Base-by-base conservation (phyloP, 2,888 invertebrate genomes). In the Drosophila mercatorum region DNA sequence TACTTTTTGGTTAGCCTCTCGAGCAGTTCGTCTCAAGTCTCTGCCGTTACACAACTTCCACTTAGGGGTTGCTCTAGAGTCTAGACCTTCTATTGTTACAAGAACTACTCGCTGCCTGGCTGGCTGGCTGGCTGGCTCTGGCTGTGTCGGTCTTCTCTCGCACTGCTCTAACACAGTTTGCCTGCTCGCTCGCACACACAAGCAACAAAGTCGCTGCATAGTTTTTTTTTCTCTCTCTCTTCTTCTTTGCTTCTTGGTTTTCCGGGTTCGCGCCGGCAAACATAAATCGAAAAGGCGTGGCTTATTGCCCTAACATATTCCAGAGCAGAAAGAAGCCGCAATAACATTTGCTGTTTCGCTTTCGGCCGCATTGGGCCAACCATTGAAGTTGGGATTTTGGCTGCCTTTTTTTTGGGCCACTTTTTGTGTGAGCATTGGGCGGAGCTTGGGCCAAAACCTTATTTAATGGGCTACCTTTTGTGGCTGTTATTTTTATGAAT, bases 211-310 rank as follows among this genome's bases (percentile, higher is more conserved):
- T 69, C 63, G 63, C 41, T 63, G 62, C 68, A 82, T 79, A 79
- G 74, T 83, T 83, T 71, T 58, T 58, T 68, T 86, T 75, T 41
- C 10, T 28, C 28, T 56, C 36, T 55, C n/a, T 28, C 41, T 58
- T 26, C 36, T 58, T 59, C 49, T 47, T 72, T 60, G 57, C 40
- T 78, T 65, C 80, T 61, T 81, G 82, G 51, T 74, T 82, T 89
- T 84, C 90, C 89, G 83, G 87, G 83, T 71, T 80, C 81, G 81
- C 80, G 73, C 61, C 63, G 71, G 80, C 89, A 90, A 70, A 70
- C 82, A 89, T 81, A 84, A 90, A 88, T 90, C 68, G 72, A 72
- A 69, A 73, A 66, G 83, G 83, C 83, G 83, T 83, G 83, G 83
- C 83, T 90, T 84, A 63, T 73, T 74, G 78, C 40, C 73, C 86